Evolutionary conservation across 2,888 invertebrate species (phyloP), one percentile per base, ranked within the genome.

Genomic region (Alviniconcha strummeri): DNA sequence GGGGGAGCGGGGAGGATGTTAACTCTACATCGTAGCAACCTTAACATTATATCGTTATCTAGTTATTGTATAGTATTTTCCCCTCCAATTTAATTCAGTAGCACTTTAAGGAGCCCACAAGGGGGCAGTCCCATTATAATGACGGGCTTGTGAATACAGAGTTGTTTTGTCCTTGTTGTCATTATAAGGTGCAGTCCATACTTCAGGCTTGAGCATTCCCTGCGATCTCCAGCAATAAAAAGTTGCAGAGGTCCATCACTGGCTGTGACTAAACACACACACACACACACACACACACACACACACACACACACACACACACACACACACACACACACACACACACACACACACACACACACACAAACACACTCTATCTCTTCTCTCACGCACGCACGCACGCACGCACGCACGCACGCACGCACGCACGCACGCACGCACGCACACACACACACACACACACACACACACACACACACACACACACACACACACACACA

Each of bases 291-390:
- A 36, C 36, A 36, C 36, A 36, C 36, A 36, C 36, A 36, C 36
- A 36, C 36, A 76, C 55, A 11, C 76, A 56, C 76, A 56, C 76
- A 75, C 75, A 9, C 52, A 75, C 75, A 52, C 75, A 75, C 75
- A 52, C 75, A 75, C 75, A 9, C 76, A 55, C 76, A 55, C 76
- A 76, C 76, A 7, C 76, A 64, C 64, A 36, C 36, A 36, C 36
- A 36, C 36, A 36, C 36, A 69, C 69, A 69, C 69, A 69, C 69
- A 69, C 69, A 69, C 64, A 64, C 64, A 64, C 64, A 64, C 15
- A 64, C 15, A 64, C 64, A 64, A 1, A 64, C 64, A 64, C 64
- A 64, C 15, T 64, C 8, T 64, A 64, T 64, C 64, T 64, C 8
- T 13, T 64, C 64, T 64, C 9, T 13, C 64, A 8, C 13, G 8